Percentiles rank a stretch among this genome's conserved stretches.
Evolutionary conservation across 1,140 invertebrate species (phyloP).

Genomic region (Cotesia glomerata): DNA sequence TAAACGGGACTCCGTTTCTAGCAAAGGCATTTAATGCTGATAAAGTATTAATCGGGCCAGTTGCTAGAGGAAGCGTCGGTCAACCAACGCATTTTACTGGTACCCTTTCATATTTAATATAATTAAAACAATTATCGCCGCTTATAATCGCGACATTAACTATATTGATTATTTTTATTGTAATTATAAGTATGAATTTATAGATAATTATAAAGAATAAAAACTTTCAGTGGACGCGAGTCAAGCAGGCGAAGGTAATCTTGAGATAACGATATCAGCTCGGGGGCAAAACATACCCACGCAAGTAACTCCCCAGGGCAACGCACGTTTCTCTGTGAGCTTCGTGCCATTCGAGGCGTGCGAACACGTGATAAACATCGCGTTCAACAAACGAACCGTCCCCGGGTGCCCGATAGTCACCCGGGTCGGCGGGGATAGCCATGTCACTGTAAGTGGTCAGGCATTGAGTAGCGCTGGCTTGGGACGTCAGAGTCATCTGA

Average conservation of each 20-base stretch:
- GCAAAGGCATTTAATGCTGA: slow-evolving; percentile 94
- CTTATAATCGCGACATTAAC: too few species aligned
- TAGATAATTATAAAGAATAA: neutral
- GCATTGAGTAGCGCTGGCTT: slow-evolving; percentile 69
- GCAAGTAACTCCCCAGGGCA: slow-evolving; percentile 94
- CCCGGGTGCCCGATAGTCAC: slow-evolving; percentile 84
- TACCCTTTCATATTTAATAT: slow-evolving; percentile 33
- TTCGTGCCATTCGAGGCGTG: slow-evolving; percentile 93
- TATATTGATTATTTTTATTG: neutral
- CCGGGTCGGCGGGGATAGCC: slow-evolving; percentile 73
- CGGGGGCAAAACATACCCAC: slow-evolving; percentile 94
- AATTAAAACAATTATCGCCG: neutral
- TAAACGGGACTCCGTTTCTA: slow-evolving; percentile 89
- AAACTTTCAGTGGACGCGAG: slow-evolving; percentile 83
- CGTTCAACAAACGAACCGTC: slow-evolving; percentile 91
- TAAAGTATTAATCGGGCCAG: slow-evolving; percentile 83
- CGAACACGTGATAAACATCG: slow-evolving; percentile 94
- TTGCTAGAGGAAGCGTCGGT: slow-evolving; percentile 81
- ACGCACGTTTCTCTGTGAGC: slow-evolving; percentile 88
- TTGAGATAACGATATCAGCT: slow-evolving; percentile 95
- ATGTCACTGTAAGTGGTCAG: slow-evolving; percentile 76
- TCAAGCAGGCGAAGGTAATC: slow-evolving; percentile 95
- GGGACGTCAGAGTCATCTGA: slow-evolving; percentile 70
- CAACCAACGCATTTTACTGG: slow-evolving; percentile 88
- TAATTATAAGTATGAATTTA: neutral